Base-by-base conservation (phyloP, 2,888 invertebrate species). In the Noctua janthe region DNA sequence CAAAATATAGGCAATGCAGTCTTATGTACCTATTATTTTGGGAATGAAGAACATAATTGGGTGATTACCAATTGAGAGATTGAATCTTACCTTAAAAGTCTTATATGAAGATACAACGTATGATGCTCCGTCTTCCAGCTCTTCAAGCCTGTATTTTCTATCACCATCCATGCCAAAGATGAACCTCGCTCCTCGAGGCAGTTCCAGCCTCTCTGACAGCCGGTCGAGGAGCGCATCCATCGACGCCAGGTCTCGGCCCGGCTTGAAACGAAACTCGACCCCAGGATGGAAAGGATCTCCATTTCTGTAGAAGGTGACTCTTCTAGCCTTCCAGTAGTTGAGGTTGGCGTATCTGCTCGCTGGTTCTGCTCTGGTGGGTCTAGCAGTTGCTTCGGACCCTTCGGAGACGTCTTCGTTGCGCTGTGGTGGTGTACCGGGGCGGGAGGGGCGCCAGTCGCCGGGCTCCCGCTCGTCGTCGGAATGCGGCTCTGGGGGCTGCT, bases 51-150 rank as follows among this genome's bases (percentile, higher is more conserved):
- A n/a, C 8, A 64, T 15, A 49, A 29, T 17, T 17, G 15, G 59
- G 20, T 35, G 59, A 69, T 29, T 59, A 59, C 7, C 10, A 35
- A 47, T 35, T 77, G 59, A 43, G 1, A 76, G 43, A 69, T 15
- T 70, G 5, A 66, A 73, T 80, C 93, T 92, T 91, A 98, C 99
- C 98, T 99, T 99, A 95, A 99, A 99, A 20, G 98, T 98, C 95
- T 99, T 99, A 93, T 98, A 99, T 8, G 99, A 99, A 15, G 99
- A 99, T 62, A 99, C 99, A 87, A 99, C 99, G 94, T 99, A 99
- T 15, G 98, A 98, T 35, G 98, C 98, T n/a, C 99, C 99, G 92
- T 99, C 99, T 92, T 99, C 98, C 84, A 99, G 96, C 92, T 99
- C 99, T 91, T 98, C 99, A 90, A 99, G 97, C 93, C 98, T 97